These are phyloP conservation scores for Cyprinodon variegatus DNA, from an alignment of 2,113 vertebrate genomes.

Conservation along the genomic window DNA sequence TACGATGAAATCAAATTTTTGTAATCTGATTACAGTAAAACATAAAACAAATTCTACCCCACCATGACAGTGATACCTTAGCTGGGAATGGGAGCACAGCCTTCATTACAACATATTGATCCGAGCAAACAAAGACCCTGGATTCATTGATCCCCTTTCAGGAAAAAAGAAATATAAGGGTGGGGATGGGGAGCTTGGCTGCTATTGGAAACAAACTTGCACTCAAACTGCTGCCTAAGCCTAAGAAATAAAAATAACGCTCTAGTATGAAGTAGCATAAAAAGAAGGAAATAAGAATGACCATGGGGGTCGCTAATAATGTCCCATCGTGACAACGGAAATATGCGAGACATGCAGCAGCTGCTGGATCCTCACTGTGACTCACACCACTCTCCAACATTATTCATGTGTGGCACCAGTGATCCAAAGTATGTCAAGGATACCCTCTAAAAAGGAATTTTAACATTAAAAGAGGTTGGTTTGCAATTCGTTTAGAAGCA, in stretches of 20 bases:
- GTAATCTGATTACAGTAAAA: constrained; percentile 75
- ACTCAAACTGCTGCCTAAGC: constrained; percentile 47
- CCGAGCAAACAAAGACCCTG: constrained; percentile 83
- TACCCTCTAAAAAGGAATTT: constrained; percentile 36
- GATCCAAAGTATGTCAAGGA: constrained; percentile 23
- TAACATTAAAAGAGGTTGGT: constrained; percentile 44
- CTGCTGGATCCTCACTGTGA: constrained; percentile 11
- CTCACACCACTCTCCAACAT: constrained; percentile 33
- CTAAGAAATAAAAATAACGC: constrained; percentile 26
- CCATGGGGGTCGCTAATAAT: constrained; percentile 33
- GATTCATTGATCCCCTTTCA: constrained; percentile 80
- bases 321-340: constrained; percentile 36
- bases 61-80: constrained; percentile 64
- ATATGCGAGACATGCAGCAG: constrained; percentile 36
- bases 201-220: constrained; percentile 47
- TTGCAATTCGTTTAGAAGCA: constrained; percentile 56
- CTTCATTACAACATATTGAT: constrained; percentile 88
- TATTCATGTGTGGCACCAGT: constrained; percentile 24
- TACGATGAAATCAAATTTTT: constrained; percentile 70
- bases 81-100: constrained; percentile 78
- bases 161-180: constrained; percentile 47
- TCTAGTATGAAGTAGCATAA: constrained; percentile 12
- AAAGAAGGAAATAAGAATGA: constrained; percentile 24
- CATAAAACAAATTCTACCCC: constrained; percentile 67
- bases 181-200: constrained; percentile 28